Conservation (phyloP, 2,888 invertebrate species). For the Cantharis rustica region DNA sequence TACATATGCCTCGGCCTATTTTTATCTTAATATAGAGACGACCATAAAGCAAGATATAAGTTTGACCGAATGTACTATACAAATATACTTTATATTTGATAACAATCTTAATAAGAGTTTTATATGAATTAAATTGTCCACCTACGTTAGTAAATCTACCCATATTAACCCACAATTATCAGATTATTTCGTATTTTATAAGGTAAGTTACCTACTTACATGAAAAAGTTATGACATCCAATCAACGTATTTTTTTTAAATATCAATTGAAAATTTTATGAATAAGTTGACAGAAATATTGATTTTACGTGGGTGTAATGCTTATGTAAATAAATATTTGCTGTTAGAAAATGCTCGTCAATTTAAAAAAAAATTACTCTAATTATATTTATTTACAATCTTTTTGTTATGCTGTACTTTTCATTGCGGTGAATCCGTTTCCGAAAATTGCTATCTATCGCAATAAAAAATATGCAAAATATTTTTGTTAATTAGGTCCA, state of each 20-base stretch:
- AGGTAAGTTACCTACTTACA: not conserved
- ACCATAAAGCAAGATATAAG: not conserved
- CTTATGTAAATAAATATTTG: not conserved
- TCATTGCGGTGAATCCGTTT: no score
- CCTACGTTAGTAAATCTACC: not conserved
- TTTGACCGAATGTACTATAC: not conserved
- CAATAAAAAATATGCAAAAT: no score
- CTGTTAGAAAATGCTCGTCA: not conserved
- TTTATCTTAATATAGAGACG: not conserved
- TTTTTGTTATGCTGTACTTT: no score
- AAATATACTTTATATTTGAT: not conserved
- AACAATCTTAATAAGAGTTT: not conserved
- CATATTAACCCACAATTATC: not conserved
- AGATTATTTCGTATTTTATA: not conserved
- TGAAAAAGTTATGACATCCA: not conserved
- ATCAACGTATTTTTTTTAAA: not conserved
- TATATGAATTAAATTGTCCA: not conserved
- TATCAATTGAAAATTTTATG: not conserved
- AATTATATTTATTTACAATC: no score
- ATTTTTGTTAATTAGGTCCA: no score
- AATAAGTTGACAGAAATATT: not conserved
- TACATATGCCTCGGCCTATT: not conserved
- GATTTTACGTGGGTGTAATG: not conserved
- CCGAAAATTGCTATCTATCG: no score
- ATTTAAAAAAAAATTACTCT: no score